These are phyloP conservation scores for Atta texana DNA, from an alignment of 1,140 invertebrate species.

Conservation along the genomic window DNA sequence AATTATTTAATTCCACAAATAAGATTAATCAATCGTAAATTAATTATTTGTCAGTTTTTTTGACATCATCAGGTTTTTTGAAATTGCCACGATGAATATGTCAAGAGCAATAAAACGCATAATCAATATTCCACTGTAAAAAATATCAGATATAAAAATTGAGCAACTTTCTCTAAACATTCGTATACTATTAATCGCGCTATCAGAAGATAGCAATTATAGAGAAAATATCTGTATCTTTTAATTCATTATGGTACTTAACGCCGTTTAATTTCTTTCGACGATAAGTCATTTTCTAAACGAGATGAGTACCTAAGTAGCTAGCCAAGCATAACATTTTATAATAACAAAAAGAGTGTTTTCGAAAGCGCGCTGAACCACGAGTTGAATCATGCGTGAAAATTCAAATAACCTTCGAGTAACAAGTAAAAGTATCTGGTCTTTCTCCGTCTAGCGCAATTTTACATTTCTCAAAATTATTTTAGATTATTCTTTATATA, in stretches of 20 bases:
- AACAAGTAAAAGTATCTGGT: conserved; percentile 2
- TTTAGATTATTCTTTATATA: background rate
- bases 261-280: conserved; percentile 24
- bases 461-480: conserved; percentile 6
- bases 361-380: conserved; percentile 2
- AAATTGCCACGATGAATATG: background rate
- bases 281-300: background rate
- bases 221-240: conserved; percentile 33
- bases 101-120: background rate
- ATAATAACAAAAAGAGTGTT: conserved; percentile 18
- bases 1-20: conserved; percentile 15
- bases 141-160: background rate
- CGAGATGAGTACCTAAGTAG: conserved; percentile 19
- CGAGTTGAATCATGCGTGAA: conserved; percentile 33
- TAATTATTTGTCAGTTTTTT: background rate
- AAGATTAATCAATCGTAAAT: background rate
- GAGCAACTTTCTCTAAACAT: conserved; percentile 55
- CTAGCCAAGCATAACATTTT: conserved; percentile 8
- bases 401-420: conserved; percentile 2
- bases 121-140: background rate
- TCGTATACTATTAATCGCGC: conserved; percentile 21
- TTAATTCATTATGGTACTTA: conserved; percentile 13
- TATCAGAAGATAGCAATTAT: conserved; percentile 41
- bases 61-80: background rate
- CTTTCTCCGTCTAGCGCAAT: background rate